Evolutionary conservation across 1,140 invertebrate genomes (phyloP), one percentile per base, ranked within the genome.

Genomic region (Nilaparvata lugens): DNA sequence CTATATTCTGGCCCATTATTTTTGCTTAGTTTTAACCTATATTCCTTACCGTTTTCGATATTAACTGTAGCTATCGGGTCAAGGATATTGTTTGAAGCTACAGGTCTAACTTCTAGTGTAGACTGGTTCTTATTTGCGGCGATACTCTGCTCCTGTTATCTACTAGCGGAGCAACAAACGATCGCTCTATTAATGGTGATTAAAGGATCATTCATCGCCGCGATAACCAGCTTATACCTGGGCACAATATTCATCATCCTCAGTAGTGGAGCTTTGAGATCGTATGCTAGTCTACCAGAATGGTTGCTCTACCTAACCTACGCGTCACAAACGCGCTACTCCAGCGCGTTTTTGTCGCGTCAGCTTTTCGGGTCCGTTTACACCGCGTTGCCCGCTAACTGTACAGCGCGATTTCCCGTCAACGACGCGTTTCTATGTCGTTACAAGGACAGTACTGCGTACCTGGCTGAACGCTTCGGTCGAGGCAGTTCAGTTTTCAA

Each of bases 1-100:
- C 73, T 91, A 0, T 95, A 95, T 69, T 84, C 86, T 14, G 93
- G 92, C 2, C 87, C 89, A 0, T 82, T 91, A 61, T 84, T 94
- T 62, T 75, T 95, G 0, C 75, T 92, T 0, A 84, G 88, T 0
- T 91, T 92, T 70, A 85, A 86, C 54, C 68, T 93, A 0, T 81
- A 89, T 6, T 89, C 85, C 3, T 72, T 95, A 25, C 90, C 91
- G 0, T 83, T 93, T 64, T 90, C 89, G 4, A 80, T 90, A 31
- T 71, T 92, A 5, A 84, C 84, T 1, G 78, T 83, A 0, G 76
- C 81, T 18, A 78, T 78, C 5, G 82, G 82, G 0, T 81, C 82
- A 31, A 81, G 84, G 40, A 85, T 91, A 21, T 71, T 89, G 60
- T 89, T 84, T 72, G 82, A 86, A 86, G 88, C 65, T n/a, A 71